Percentiles rank a stretch among this genome's conserved stretches.
Conservation (phyloP, 2,797 vertebrate species). For the Pangasius sanitwongsei region DNA sequence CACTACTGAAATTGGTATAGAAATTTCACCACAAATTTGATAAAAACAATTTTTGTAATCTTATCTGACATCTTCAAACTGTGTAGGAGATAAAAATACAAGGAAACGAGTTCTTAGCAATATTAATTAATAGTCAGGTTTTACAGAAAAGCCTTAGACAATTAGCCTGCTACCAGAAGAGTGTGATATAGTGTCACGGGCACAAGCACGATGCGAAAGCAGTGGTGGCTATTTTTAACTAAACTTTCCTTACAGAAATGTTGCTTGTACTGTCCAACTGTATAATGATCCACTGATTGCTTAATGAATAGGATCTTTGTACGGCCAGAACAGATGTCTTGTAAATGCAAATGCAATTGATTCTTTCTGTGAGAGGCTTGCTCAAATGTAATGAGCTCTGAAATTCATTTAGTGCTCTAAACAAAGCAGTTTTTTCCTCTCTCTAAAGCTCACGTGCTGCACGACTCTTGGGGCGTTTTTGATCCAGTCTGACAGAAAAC, state of each 20-base stretch:
- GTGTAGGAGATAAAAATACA: background rate
- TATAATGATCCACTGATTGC: constrained; percentile 27
- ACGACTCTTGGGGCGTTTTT: background rate
- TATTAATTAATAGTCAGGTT: background rate
- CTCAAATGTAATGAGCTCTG: constrained; percentile 28
- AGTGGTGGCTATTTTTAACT: constrained; percentile 6
- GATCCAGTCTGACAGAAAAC: constrained; percentile 28
- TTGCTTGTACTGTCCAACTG: background rate
- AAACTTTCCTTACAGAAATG: constrained; percentile 15
- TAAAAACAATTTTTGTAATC: background rate
- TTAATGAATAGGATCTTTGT: constrained; percentile 40
- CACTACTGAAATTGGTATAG: background rate
- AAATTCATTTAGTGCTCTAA: constrained; percentile 20
- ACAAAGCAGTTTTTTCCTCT: constrained; percentile 1
- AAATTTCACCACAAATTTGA: background rate
- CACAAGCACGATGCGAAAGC: background rate
- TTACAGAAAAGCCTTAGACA: background rate
- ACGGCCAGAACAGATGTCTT: constrained; percentile 25
- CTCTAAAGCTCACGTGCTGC: background rate
- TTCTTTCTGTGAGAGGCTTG: constrained; percentile 34
- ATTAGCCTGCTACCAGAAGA: background rate
- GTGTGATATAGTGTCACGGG: background rate
- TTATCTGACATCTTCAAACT: background rate
- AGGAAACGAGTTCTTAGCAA: background rate
- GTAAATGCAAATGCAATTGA: constrained; percentile 45